Evolutionary conservation across 2,888 invertebrate species (phyloP).

Genomic region (Pristionchus arcanus): DNA sequence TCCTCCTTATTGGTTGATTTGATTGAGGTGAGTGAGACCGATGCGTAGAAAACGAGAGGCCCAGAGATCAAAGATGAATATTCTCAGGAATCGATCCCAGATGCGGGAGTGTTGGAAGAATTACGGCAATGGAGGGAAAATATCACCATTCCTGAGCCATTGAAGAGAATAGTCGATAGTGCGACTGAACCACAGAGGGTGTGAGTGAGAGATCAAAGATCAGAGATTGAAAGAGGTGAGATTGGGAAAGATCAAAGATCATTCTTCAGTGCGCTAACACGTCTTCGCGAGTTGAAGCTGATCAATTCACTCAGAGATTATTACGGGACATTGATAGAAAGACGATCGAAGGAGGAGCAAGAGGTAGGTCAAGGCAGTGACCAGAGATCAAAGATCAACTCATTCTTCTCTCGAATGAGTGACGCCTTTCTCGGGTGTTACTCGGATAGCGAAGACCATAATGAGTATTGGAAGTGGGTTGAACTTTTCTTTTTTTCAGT

Average conservation of each 20-base stretch:
- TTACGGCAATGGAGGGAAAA: slow-evolving; percentile 35
- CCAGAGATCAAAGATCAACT: slow-evolving; percentile 31
- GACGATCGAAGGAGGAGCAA: slow-evolving; percentile 38
- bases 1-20: neutral
- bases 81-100: slow-evolving; percentile 11
- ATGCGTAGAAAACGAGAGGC: neutral
- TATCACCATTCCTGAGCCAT: slow-evolving; percentile 18
- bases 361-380: slow-evolving; percentile 16
- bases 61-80: neutral
- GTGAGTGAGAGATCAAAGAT: slow-evolving; percentile 5
- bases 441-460: slow-evolving; percentile 2
- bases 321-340: slow-evolving; percentile 51
- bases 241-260: slow-evolving; percentile 55
- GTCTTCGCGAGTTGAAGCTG: slow-evolving; percentile 4
- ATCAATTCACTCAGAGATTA: slow-evolving; percentile 46
- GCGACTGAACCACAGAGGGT: slow-evolving; percentile 44
- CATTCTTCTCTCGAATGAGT: slow-evolving; percentile 39
- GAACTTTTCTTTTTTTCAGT: neutral
- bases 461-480: slow-evolving; percentile 52
- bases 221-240: neutral
- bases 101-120: slow-evolving; percentile 29
- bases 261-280: slow-evolving; percentile 27
- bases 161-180: neutral
- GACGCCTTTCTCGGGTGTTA: slow-evolving; percentile 50
- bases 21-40: slow-evolving; percentile 3